phyloP scores from a whole-genome alignment of 2,888 invertebrate genomes.

The Aelia acuminata region DNA sequence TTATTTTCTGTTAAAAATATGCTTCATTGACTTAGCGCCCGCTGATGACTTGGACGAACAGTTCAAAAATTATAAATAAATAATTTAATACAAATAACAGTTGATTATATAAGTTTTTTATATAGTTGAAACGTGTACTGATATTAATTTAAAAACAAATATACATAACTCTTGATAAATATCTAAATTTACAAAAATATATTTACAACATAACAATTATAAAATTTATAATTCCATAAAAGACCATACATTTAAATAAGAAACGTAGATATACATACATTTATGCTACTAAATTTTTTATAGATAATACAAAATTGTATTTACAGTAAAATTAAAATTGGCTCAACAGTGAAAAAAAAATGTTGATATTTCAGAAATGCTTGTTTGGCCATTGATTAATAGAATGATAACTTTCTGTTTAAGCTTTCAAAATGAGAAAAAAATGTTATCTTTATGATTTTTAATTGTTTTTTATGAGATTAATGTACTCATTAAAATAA shows the following conservation, averaged over 20 bases:
- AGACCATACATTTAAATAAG: slow-evolving; percentile 52
- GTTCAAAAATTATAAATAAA: slow-evolving; percentile 1
- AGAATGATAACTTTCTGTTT: not conserved
- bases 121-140: slow-evolving; percentile 3
- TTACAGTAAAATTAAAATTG: not conserved
- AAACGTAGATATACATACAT: not conserved
- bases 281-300: slow-evolving; percentile 5
- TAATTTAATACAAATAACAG: slow-evolving; percentile 22
- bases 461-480: not conserved
- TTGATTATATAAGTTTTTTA: slow-evolving; percentile 11
- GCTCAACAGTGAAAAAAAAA: not conserved
- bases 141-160: slow-evolving; percentile 46
- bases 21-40: slow-evolving; percentile 12
- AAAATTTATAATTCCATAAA: slow-evolving; percentile 44
- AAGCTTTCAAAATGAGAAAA: not conserved
- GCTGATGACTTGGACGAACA: slow-evolving; percentile 23
- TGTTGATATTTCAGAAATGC: slow-evolving; percentile 7
- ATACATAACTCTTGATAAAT: slow-evolving; percentile 52
- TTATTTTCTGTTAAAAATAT: slow-evolving; percentile 44
- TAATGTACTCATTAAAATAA: not conserved
- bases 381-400: not conserved
- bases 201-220: slow-evolving; percentile 62
- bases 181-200: slow-evolving; percentile 63
- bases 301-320: slow-evolving; percentile 58
- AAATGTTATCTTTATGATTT: not conserved